phyloP scores from a whole-genome alignment of 2,888 invertebrate species.

The Tetranychus truncatus region DNA sequence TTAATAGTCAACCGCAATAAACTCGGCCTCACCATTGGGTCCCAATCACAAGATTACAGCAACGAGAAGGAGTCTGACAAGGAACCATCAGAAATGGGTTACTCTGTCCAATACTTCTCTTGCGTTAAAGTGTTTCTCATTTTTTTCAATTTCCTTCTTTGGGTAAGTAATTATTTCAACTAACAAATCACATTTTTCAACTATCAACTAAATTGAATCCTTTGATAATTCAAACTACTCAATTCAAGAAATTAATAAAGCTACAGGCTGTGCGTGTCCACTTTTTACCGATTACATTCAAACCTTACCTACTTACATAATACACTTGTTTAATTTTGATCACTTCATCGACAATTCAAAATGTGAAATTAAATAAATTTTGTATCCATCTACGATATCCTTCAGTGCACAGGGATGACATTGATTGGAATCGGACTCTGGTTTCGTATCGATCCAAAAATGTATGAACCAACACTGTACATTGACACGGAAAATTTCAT shows the following conservation, averaged over 20 bases:
- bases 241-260: neutral
- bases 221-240: neutral
- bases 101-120: conserved; percentile 12
- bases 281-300: too few species aligned
- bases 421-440: conserved; percentile 22
- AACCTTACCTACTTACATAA: too few species aligned
- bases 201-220: neutral
- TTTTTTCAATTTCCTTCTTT: conserved; percentile 9
- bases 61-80: conserved; percentile 3
- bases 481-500: conserved; percentile 22
- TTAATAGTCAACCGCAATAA: neutral
- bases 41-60: neutral
- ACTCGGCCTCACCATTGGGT: neutral
- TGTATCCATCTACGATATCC: neutral
- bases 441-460: conserved; percentile 23
- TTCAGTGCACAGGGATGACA: conserved; percentile 17
- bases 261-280: neutral
- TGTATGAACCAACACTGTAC: conserved; percentile 21
- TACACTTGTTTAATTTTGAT: neutral
- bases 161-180: conserved; percentile 1
- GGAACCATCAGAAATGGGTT: conserved; percentile 11
- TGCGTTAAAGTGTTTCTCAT: conserved; percentile 10
- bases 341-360: neutral
- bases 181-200: neutral
- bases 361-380: neutral